Evolutionary conservation across 2,888 invertebrate species (phyloP), one percentile per base, ranked within the genome.

Genomic region (Lasioglossum malachurum): DNA sequence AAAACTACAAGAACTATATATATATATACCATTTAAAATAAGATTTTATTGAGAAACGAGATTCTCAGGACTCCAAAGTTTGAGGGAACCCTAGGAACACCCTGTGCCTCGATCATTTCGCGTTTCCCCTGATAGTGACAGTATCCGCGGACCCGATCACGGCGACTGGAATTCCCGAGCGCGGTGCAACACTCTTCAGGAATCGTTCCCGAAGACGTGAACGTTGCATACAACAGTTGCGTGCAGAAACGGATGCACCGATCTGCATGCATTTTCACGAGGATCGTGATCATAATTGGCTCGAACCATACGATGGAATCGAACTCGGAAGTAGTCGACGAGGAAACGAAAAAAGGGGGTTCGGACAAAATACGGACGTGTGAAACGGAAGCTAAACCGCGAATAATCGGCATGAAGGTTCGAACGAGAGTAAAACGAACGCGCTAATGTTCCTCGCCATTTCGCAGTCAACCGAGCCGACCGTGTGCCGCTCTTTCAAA

Each of bases 211-310:
- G 75, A 78, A 75, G 74, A 69, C 60, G 72, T 75, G 73, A 75
- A 85, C 78, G 86, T 46, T 69, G 73, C 7, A 78, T 31, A 84
- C 83, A 82, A 83, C 77, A 81, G 80, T 90, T 83, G 89, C 89
- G 89, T 89, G 89, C 86, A 73, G 77, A 67, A 80, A 64, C 83
- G 90, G 75, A 87, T 90, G 75, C 83, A 71, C 53, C 74, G 57
- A 38, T 44, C 78, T 57, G 64, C 64, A 75, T 80, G 86, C 83
- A 80, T 85, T 88, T 89, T 87, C 83, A 60, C 80, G 49, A 72
- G 75, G 87, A 85, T 86, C 84, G 88, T 84, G 31, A 67, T 85
- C 83, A 85, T 90, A 90, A 89, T 90, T 90, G 87, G 78, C 80
- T 88, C 84, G 90, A 89, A 89, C 83, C 87, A 82, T 67, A 88